Conservation (phyloP, 1,140 invertebrate species). For the Dufourea novaeangliae region DNA sequence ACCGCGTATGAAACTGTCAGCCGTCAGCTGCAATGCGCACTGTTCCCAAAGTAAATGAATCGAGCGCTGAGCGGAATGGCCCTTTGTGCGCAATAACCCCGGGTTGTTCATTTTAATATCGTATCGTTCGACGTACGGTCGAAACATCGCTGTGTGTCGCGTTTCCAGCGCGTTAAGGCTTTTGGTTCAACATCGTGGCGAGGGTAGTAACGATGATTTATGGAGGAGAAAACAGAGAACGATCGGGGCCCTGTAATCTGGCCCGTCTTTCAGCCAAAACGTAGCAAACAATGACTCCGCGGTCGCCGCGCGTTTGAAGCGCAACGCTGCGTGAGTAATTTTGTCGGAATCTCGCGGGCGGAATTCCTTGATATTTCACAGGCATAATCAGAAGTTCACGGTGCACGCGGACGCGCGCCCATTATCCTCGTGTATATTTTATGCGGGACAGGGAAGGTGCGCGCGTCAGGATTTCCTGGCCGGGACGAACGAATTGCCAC, state of each 20-base stretch:
- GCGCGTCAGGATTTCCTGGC: slow-evolving; percentile 21
- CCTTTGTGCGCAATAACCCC: neutral
- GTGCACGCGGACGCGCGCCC: no score
- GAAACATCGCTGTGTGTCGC: neutral
- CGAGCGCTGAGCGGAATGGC: neutral
- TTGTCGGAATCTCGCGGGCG: neutral
- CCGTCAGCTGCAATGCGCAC: neutral
- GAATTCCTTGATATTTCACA: slow-evolving; percentile 16
- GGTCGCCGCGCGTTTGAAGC: neutral
- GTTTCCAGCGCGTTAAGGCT: neutral
- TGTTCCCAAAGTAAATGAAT: slow-evolving; percentile 9
- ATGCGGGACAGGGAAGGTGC: slow-evolving; percentile 5
- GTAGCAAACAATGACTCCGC: neutral
- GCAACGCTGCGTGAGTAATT: neutral
- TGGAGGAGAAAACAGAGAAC: neutral
- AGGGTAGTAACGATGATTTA: neutral
- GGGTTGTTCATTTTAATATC: neutral
- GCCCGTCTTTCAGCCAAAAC: neutral
- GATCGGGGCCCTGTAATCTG: neutral
- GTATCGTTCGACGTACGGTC: neutral
- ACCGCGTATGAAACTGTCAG: neutral
- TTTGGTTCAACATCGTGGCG: neutral
- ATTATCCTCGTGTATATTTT: slow-evolving; percentile 17
- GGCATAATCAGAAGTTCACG: neutral
- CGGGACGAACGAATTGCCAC: slow-evolving; percentile 16